Evolutionary conservation across 2,113 vertebrate species (phyloP).

Genomic region (Zosterops hypoxanthus): DNA sequence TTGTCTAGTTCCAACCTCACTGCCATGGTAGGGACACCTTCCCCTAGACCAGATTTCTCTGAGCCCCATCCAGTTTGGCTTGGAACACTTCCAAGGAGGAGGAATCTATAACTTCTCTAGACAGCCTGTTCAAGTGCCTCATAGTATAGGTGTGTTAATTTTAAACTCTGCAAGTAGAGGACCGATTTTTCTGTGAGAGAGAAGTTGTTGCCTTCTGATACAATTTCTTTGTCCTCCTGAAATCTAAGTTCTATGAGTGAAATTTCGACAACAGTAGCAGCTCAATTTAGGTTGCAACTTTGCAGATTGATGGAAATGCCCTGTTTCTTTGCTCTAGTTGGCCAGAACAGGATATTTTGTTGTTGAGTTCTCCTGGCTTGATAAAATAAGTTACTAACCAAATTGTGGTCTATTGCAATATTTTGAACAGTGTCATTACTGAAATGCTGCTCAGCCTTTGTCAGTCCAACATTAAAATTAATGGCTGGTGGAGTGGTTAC

Average conservation of each 20-base stretch:
- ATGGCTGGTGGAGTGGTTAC: background rate
- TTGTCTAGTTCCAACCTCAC: background rate
- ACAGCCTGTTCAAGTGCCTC: background rate
- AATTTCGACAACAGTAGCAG: background rate
- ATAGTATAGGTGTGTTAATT: background rate
- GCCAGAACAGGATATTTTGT: background rate
- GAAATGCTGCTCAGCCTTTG: background rate
- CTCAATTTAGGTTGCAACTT: background rate
- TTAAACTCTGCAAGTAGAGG: background rate
- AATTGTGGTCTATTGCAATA: background rate
- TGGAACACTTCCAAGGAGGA: background rate
- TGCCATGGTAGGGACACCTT: background rate
- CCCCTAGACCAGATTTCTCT: background rate
- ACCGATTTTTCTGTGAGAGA: background rate
- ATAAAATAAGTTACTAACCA: background rate
- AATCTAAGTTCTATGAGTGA: background rate
- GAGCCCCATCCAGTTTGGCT: background rate
- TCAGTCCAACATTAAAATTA: background rate
- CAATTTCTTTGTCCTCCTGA: background rate
- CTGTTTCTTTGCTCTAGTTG: background rate
- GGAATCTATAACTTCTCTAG: background rate
- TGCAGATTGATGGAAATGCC: background rate
- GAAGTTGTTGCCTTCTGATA: background rate
- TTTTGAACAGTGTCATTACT: background rate
- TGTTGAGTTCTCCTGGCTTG: background rate